A percentile compares a stretch with the other conserved stretches of the same genome.
Evolutionary conservation across 2,888 invertebrate species (phyloP).

Genomic region (Drosophila mayaguana): DNA sequence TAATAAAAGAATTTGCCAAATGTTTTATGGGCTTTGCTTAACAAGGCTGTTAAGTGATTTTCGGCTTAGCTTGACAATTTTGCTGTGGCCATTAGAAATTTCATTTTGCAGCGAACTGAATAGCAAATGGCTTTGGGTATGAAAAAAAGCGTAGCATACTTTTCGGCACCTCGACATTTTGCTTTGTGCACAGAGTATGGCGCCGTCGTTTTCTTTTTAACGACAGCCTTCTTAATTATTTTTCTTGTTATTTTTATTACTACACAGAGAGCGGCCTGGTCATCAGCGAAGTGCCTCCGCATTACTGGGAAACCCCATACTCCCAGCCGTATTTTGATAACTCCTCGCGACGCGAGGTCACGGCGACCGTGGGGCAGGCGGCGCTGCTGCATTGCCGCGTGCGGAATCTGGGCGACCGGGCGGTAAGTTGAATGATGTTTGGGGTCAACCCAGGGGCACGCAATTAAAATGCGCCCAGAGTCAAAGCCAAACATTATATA

Average conservation of each 20-base stretch:
- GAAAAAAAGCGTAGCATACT: slow-evolving; percentile 7
- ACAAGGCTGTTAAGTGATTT: slow-evolving; percentile 4
- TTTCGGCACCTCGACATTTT: slow-evolving; percentile 2
- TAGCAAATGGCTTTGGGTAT: neutral
- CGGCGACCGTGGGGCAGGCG: slow-evolving; percentile 94
- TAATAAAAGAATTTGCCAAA: slow-evolving; percentile 6
- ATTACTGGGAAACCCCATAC: slow-evolving; percentile 87
- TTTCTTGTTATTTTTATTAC: slow-evolving; percentile 21
- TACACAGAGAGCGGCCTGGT: slow-evolving; percentile 83
- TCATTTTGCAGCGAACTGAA: neutral
- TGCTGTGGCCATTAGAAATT: neutral
- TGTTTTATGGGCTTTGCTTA: slow-evolving; percentile 2
- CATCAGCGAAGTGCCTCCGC: slow-evolving; percentile 84
- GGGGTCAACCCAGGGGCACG: slow-evolving; percentile 38
- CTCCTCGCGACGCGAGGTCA: slow-evolving; percentile 92
- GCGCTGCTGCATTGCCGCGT: slow-evolving; percentile 94
- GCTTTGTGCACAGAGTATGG: slow-evolving; percentile 11
- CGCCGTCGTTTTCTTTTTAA: slow-evolving; percentile 1
- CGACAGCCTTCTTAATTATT: slow-evolving; percentile 15
- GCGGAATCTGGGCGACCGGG: slow-evolving; percentile 94
- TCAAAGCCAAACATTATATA: slow-evolving; percentile 56
- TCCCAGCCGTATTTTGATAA: slow-evolving; percentile 96
- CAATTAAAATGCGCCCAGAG: slow-evolving; percentile 68
- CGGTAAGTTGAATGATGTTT: slow-evolving; percentile 88
- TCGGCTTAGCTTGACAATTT: neutral